These are phyloP conservation scores for Ectemnius continuus DNA, from an alignment of 2,888 invertebrate genomes.

Conservation along the genomic window DNA sequence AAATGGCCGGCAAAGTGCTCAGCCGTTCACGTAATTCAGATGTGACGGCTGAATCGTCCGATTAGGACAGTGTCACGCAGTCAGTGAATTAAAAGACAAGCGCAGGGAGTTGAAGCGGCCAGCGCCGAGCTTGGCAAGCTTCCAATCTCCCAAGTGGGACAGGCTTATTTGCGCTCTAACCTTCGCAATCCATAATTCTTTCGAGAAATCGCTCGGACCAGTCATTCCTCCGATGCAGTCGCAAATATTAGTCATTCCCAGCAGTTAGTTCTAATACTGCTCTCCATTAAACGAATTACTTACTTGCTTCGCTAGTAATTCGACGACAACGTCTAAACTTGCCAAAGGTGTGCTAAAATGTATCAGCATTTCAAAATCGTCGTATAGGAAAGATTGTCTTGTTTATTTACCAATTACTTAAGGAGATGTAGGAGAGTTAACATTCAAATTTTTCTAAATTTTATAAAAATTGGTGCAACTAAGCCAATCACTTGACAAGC, in stretches of 20 bases:
- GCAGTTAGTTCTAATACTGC: background rate
- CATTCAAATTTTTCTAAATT: too few species aligned
- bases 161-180: slow-evolving; percentile 45
- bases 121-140: slow-evolving; percentile 30
- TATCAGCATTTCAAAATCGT: too few species aligned
- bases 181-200: slow-evolving; percentile 30
- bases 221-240: background rate
- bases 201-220: background rate
- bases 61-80: slow-evolving; percentile 2
- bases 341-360: too few species aligned
- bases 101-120: background rate
- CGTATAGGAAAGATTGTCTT: too few species aligned
- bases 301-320: too few species aligned
- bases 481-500: too few species aligned
- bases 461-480: too few species aligned
- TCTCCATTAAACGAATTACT: too few species aligned
- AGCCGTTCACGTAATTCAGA: background rate
- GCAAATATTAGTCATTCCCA: background rate
- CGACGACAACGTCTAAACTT: too few species aligned
- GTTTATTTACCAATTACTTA: too few species aligned
- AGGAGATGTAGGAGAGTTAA: too few species aligned
- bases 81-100: slow-evolving; percentile 54
- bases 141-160: slow-evolving; percentile 36
- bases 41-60: slow-evolving; percentile 1
- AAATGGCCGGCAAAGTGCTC: slow-evolving; percentile 29